phyloP scores from a whole-genome alignment of 2,888 invertebrate species.

The Smittia sp. region DNA sequence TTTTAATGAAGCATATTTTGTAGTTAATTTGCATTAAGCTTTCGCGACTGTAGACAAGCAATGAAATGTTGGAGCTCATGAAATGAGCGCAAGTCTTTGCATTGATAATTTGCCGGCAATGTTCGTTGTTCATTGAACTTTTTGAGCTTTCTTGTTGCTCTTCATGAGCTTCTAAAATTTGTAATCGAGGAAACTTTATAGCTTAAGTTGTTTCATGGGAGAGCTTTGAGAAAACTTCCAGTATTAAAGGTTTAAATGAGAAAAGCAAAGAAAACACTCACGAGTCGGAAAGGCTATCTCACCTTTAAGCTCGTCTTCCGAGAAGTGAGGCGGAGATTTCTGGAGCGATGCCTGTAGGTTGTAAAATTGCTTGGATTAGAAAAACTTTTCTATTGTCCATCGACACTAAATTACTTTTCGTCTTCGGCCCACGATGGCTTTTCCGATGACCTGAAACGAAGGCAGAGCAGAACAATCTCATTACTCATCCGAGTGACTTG shows the following conservation, averaged over 20 bases:
- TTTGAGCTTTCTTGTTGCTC: too few species aligned
- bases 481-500: too few species aligned
- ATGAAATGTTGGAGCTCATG: too few species aligned
- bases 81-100: too few species aligned
- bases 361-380: not conserved
- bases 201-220: not conserved
- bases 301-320: conserved; percentile 31
- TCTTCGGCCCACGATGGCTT: conserved; percentile 17
- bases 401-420: conserved; percentile 16
- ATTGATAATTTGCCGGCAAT: too few species aligned
- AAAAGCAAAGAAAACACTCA: not conserved
- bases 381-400: too few species aligned
- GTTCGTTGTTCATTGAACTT: too few species aligned
- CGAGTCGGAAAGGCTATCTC: not conserved
- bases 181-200: too few species aligned
- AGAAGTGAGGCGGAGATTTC: not conserved
- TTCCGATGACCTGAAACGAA: not conserved
- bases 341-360: not conserved
- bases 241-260: not conserved
- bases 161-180: too few species aligned
- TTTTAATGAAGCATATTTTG: too few species aligned
- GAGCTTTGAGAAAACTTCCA: not conserved
- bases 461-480: not conserved
- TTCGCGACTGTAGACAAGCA: too few species aligned
- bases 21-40: too few species aligned